These are phyloP conservation scores for Nemotelus nigrinus DNA, from an alignment of 2,888 invertebrate species.

Conservation along the genomic window DNA sequence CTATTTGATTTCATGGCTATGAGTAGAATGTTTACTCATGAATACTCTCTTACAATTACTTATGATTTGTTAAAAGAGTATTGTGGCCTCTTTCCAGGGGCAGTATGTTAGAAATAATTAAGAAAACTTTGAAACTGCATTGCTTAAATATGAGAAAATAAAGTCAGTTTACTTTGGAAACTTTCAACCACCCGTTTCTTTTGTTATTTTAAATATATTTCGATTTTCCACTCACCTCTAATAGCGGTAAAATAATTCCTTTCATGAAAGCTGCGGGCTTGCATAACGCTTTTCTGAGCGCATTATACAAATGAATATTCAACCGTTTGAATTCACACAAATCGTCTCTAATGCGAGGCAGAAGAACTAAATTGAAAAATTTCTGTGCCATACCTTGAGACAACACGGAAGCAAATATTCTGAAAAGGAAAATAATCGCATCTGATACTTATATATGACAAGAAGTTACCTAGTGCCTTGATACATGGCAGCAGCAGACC, in stretches of 20 bases:
- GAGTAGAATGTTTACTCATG: no score
- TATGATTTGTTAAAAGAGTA: no score
- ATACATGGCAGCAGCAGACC: constrained; percentile 98
- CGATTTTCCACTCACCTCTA: constrained; percentile 67
- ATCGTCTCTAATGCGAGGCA: constrained; percentile 94
- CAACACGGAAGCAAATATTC: constrained; percentile 96
- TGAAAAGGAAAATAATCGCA: constrained; percentile 61
- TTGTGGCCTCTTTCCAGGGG: no score
- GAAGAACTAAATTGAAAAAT: constrained; percentile 90
- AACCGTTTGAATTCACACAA: constrained; percentile 93
- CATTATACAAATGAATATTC: constrained; percentile 96
- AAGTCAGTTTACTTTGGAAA: no score
- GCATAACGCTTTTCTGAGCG: constrained; percentile 90
- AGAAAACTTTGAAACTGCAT: no score
- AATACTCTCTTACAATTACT: no score
- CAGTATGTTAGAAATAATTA: no score
- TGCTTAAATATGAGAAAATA: no score
- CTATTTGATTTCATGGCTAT: no score
- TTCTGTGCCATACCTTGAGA: constrained; percentile 97
- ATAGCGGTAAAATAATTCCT: constrained; percentile 78
- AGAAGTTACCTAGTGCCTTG: constrained; percentile 67
- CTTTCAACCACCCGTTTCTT: no score
- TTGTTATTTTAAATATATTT: not conserved
- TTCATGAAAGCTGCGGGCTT: constrained; percentile 99
- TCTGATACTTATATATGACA: not conserved